A percentile compares a stretch with the other conserved stretches of the same genome.
These are phyloP conservation scores for Amia ocellicauda DNA, from an alignment of 2,113 vertebrate genomes.

Conservation along the genomic window DNA sequence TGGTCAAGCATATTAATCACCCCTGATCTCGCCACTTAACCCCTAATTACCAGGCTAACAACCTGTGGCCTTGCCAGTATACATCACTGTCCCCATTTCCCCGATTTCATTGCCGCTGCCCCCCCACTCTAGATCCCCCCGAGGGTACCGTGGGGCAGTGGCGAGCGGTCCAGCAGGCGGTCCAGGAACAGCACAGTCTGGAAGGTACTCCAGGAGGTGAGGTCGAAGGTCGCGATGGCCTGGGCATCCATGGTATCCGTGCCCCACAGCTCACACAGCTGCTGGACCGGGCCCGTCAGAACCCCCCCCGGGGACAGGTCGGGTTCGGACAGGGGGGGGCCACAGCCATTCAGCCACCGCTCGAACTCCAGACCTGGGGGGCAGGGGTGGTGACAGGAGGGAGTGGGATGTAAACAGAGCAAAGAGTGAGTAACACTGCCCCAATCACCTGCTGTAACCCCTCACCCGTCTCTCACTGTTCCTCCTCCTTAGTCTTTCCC, in stretches of 20 bases:
- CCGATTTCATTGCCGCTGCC: too few species aligned
- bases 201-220: constrained; percentile 89
- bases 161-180: constrained; percentile 83
- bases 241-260: constrained; percentile 61
- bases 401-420: background rate
- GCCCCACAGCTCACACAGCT: constrained; percentile 83
- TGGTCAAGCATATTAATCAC: too few species aligned
- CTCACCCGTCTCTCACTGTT: background rate
- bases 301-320: constrained; percentile 85
- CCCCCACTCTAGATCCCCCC: too few species aligned
- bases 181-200: constrained; percentile 95
- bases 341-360: constrained; percentile 88
- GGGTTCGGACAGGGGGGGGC: constrained; percentile 83
- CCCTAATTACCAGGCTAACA: too few species aligned
- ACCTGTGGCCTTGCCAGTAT: too few species aligned
- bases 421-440: background rate
- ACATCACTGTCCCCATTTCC: too few species aligned
- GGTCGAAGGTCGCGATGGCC: constrained; percentile 68
- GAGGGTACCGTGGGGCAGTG: constrained; percentile 72
- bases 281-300: constrained; percentile 80
- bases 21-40: too few species aligned
- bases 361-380: constrained; percentile 86
- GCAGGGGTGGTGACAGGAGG: background rate
- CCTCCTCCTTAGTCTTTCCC: background rate
- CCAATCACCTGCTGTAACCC: background rate